Evolutionary conservation across 2,797 vertebrate genomes (phyloP).

Genomic region (Phrynocephalus guinanensis): DNA sequence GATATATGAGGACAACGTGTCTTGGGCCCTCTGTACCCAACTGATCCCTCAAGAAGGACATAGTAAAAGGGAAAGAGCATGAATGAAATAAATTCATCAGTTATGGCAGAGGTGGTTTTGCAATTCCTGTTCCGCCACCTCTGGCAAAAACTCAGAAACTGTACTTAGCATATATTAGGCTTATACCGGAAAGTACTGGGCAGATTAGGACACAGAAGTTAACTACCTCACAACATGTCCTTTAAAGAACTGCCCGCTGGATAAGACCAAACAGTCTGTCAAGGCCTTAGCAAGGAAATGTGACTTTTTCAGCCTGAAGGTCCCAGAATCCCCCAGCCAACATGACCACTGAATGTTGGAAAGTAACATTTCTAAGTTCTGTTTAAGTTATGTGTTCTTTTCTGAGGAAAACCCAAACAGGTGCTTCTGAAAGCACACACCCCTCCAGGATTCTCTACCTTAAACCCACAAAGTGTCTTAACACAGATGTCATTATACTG

Average conservation of each 20-base stretch:
- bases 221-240: slow-evolving; percentile 43
- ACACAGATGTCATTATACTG: not conserved
- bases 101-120: slow-evolving; percentile 45
- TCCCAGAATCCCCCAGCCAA: too few relatives aligned
- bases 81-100: slow-evolving; percentile 20
- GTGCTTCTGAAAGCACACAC: too few relatives aligned
- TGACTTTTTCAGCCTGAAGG: not conserved
- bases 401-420: not conserved
- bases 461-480: not conserved
- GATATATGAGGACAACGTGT: not conserved
- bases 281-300: not conserved
- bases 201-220: slow-evolving; percentile 48
- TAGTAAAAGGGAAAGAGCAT: not conserved
- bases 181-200: slow-evolving; percentile 48
- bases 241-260: not conserved
- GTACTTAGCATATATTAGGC: slow-evolving; percentile 63
- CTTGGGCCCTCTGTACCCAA: not conserved
- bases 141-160: slow-evolving; percentile 62
- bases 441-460: not conserved
- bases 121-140: slow-evolving; percentile 62
- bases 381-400: not conserved
- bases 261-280: not conserved
- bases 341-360: too few relatives aligned
- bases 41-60: slow-evolving; percentile 11
- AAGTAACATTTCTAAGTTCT: not conserved